Evolutionary conservation across 2,888 invertebrate species (phyloP), one percentile per base, ranked within the genome.

Genomic region (Omphaloscelis lunosa): DNA sequence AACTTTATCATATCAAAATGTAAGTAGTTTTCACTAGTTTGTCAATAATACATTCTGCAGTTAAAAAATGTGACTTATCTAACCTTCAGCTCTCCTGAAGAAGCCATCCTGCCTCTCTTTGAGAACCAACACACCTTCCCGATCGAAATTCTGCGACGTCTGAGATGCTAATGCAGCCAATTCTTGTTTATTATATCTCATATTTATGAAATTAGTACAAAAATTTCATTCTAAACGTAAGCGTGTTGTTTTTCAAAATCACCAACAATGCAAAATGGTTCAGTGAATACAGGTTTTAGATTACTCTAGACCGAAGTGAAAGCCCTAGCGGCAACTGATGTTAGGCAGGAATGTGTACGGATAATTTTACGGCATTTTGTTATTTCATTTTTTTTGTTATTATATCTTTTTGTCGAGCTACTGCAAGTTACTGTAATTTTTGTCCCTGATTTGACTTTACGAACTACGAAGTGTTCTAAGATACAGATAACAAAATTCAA

Each of bases 131-230:
- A 98, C 97, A 77, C 99, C 99, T 97, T 99, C 99, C 91, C 98
- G 98, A 94, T 99, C 99, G 94, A 99, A 99, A 94, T 98, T 98
- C 89, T 98, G 98, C 17, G 98, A 98, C 63, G 98, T 98, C 95
- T 99, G 99, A 76, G 98, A 98, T 82, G 99, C 99, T 94, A 99
- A 96, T 75, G 98, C 98, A 86, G 98, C 97, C 90, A 99, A 96
- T 95, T 99, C 99, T 93, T 98, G 98, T 94, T 98, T 98, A 95
- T 99, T 99, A 95, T 98, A 99, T 95, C 99, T 97, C 99, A 99
- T 99, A 88, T 89, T 94, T 89, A 87, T 51, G 53, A 72, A 72
- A 77, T 85, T 80, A 79, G 17, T 85, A 85, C 41, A 81, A 82
- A 76, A 84, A 83, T 88, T 83, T 79, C 86, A 86, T 89, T 75